phyloP scores from a whole-genome alignment of 2,113 vertebrate genomes.

The Eonycteris spelaea region DNA sequence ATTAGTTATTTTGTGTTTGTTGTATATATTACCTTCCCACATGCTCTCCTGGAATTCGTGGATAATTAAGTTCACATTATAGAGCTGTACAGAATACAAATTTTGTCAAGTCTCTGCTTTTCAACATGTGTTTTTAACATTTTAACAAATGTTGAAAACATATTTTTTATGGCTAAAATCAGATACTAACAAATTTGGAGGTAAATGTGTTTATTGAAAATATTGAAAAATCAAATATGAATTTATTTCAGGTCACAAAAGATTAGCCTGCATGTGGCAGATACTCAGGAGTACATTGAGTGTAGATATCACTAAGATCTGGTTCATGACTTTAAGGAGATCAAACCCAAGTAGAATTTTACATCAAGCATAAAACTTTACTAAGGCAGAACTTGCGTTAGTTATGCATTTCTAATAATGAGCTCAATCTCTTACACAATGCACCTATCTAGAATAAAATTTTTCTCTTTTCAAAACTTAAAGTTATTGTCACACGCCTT shows the following conservation, averaged over 20 bases:
- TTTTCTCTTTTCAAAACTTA: neutral
- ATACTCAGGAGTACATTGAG: neutral
- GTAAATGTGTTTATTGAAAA: neutral
- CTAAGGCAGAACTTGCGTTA: neutral
- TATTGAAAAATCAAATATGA: neutral
- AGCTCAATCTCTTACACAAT: neutral
- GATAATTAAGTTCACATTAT: neutral
- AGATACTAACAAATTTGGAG: neutral
- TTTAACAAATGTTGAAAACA: neutral
- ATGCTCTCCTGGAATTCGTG: neutral
- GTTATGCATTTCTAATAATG: neutral
- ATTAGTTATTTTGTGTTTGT: neutral
- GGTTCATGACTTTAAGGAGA: neutral
- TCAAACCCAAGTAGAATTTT: neutral
- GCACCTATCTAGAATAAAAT: neutral
- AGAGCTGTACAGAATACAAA: neutral
- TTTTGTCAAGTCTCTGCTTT: neutral
- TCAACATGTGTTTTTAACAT: neutral
- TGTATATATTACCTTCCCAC: neutral
- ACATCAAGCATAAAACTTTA: neutral
- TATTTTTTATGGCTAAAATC: neutral
- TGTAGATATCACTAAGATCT: fast-evolving
- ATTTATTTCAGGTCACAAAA: neutral
- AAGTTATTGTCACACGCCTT: neutral
- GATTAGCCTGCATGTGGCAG: neutral